Evolutionary conservation across 2,888 invertebrate species (phyloP).

Genomic region (Pimpla rufipes): DNA sequence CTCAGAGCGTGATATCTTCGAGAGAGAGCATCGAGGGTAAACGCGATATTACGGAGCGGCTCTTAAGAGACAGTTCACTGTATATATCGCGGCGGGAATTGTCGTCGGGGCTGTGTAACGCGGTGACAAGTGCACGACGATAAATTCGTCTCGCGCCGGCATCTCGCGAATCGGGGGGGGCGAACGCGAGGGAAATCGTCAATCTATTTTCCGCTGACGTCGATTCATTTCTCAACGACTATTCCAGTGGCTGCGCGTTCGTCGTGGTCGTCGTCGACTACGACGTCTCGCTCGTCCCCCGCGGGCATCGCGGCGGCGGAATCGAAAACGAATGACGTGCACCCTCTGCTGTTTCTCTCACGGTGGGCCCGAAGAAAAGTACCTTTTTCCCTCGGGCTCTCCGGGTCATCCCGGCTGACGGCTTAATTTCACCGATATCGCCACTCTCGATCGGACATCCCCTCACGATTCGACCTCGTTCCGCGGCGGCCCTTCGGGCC

Average conservation of each 20-base stretch:
- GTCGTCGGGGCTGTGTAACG: neutral
- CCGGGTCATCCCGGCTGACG: constrained; percentile 33
- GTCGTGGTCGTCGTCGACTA: neutral
- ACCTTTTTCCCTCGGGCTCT: constrained; percentile 13
- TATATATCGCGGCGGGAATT: neutral
- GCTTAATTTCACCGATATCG: constrained; percentile 50
- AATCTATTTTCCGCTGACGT: constrained; percentile 49
- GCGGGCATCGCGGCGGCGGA: constrained; percentile 8
- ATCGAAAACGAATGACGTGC: constrained; percentile 46
- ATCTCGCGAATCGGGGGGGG: neutral
- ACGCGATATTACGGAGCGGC: too few relatives aligned
- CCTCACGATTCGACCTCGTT: neutral
- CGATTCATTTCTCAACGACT: constrained; percentile 25
- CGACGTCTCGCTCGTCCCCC: neutral
- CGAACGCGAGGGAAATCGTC: constrained; percentile 18
- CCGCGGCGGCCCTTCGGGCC: neutral
- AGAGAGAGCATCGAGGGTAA: too few relatives aligned
- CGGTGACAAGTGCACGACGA: constrained; percentile 4
- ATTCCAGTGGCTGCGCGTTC: neutral
- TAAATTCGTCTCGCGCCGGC: constrained; percentile 27
- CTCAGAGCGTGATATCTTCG: too few relatives aligned
- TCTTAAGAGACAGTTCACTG: too few relatives aligned
- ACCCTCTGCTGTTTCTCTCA: neutral
- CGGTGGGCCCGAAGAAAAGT: constrained; percentile 4
- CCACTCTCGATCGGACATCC: constrained; percentile 18